Evolutionary conservation across 2,113 vertebrate genomes (phyloP), one percentile per base, ranked within the genome.

Genomic region (Cyphomyrus plagiostoma): DNA sequence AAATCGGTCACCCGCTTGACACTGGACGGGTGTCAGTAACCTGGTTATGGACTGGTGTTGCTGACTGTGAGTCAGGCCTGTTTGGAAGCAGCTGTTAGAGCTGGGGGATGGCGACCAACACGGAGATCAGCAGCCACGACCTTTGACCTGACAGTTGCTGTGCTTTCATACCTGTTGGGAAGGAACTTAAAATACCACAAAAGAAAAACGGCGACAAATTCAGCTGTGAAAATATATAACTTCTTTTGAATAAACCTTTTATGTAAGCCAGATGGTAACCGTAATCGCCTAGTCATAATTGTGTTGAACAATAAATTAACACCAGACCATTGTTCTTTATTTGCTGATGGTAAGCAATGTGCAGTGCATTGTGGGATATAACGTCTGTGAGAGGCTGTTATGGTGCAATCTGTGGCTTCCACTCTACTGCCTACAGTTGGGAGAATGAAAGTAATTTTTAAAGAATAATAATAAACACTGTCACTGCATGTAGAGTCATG

Each of bases 401-500:
- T 82, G 35, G 56, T 62, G 56, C 23, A n/a, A 9, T 62, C 45
- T 19, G 6, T 94, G 90, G 89, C 92, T 93, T 80, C 35, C 15
- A 42, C 17, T 35, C 86, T 91, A 87, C 17, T 89, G 62, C 50
- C 90, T 92, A 92, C 92, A 90, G 92, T 94, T 91, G 90, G 49
- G 91, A 84, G 88, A 88, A 87, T 94, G 95, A 94, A 92, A 93
- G 94, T 95, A 90, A 93, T 94, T 94, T 95, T 77, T 74, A 42
- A 42, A 94, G 94, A 95, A 96, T 95, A 93, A 96, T 95, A 93
- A 94, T 83, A 89, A 52, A 56, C 26, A 10, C 89, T 92, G 90
- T 92, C 89, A 91, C 45, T 92, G 94, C 93, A 94, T 93, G 89
- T 93, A 94, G 91, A 93, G 89, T 8, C 91, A 92, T 92, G 93